Conservation (phyloP, 2,888 invertebrate genomes). For the Girardia tigrina region DNA sequence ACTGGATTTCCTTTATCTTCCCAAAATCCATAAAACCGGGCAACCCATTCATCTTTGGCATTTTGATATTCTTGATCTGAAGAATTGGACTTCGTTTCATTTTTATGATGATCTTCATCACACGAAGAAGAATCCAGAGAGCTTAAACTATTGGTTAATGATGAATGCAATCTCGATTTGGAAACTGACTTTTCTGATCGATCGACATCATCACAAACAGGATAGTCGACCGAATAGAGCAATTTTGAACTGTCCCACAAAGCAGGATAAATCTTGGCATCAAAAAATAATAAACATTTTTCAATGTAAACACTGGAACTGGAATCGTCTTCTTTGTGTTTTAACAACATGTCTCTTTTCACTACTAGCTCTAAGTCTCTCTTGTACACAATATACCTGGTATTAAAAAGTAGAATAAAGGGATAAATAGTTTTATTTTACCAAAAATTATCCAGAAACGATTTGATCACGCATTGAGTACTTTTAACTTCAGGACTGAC, state of each 20-base stretch:
- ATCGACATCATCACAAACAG: neutral
- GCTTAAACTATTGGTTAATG: neutral
- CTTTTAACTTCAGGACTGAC: neutral
- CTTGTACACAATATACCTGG: neutral
- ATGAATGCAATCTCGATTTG: neutral
- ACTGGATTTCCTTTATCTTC: neutral
- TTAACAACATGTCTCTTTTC: neutral
- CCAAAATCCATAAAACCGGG: neutral
- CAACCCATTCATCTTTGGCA: constrained; percentile 13
- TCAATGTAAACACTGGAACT: neutral
- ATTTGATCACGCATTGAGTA: neutral
- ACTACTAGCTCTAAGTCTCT: neutral
- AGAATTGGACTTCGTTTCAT: neutral
- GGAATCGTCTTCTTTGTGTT: neutral
- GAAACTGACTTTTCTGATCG: neutral
- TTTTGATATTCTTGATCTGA: constrained; percentile 15
- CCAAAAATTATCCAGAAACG: neutral
- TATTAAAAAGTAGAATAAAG: neutral
- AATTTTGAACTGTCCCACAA: constrained; percentile 1
- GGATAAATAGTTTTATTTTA: no score
- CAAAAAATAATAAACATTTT: neutral
- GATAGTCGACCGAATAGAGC: neutral
- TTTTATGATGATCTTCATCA: neutral
- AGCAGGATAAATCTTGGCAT: neutral
- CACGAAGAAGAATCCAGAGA: neutral